A percentile compares a stretch with the other conserved stretches of the same genome.
Evolutionary conservation across 2,113 vertebrate genomes (phyloP).

Genomic region (Dissostichus mawsoni): DNA sequence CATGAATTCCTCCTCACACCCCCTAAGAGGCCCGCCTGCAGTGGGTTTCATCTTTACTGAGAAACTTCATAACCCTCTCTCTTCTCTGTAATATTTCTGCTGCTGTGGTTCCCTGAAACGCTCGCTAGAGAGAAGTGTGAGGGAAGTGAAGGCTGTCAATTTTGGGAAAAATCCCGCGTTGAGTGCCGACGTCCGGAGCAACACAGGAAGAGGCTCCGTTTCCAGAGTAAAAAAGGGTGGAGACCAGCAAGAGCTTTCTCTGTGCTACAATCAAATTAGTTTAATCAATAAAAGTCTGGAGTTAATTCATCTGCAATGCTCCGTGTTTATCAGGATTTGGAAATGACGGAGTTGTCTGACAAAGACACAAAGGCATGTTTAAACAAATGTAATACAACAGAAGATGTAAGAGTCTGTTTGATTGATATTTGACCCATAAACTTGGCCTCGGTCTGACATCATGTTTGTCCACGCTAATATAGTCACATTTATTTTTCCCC

Average conservation of each 20-base stretch:
- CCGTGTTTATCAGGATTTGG: conserved; percentile 5
- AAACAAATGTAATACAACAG: not conserved
- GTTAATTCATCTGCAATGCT: conserved; percentile 23
- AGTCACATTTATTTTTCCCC: conserved; percentile 8
- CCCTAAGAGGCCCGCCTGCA: conserved; percentile 25
- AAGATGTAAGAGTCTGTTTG: not conserved
- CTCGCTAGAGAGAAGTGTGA: not conserved
- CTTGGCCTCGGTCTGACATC: conserved; percentile 14
- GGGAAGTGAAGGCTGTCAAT: conserved; percentile 48
- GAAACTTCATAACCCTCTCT: conserved; percentile 5
- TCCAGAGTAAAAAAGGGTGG: conserved; percentile 53
- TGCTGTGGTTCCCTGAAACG: not conserved
- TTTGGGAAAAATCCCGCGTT: conserved; percentile 71
- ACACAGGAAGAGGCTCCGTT: conserved; percentile 72
- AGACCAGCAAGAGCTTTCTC: conserved; percentile 26
- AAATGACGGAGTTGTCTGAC: conserved; percentile 7
- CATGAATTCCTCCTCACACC: conserved; percentile 33
- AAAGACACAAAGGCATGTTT: not conserved
- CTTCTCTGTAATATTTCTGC: not conserved
- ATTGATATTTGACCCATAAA: conserved; percentile 40
- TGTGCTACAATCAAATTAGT: conserved; percentile 26
- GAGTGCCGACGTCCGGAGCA: conserved; percentile 66
- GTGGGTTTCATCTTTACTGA: conserved; percentile 3
- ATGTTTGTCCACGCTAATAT: conserved; percentile 1
- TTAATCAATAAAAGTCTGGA: conserved; percentile 20